Evolutionary conservation across 2,888 invertebrate species (phyloP), one percentile per base, ranked within the genome.

Genomic region (Lepidochitona cinerea): DNA sequence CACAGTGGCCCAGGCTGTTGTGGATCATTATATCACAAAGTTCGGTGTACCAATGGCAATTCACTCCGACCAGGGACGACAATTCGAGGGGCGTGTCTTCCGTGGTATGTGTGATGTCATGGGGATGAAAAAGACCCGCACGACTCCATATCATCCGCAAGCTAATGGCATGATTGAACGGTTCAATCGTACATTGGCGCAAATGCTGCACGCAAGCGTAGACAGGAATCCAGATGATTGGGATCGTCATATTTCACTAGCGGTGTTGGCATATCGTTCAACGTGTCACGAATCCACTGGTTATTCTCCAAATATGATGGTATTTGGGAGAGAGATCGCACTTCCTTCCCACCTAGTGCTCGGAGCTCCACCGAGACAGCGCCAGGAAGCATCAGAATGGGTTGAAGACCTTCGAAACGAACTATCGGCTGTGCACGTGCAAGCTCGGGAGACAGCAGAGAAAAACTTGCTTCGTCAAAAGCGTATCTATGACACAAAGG

Each of bases 91-190:
- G 7, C 68, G 72, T 23, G 12, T 80, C 3, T 73, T 79, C 26
- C 49, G 54, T 64, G 73, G 71, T 29, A 67, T 77, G 18, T 74
- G 73, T 37, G 26, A 64, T 32, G 26, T 75, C 4, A 37, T 80
- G 36, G 75, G 71, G 9, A 77, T 77, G 2, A 66, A 74, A n/a
- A 76, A 79, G 64, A 75, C 75, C 1, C 33, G 73, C 52, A 80
- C 77, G 4, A 80, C 77, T 1, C 71, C 79, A 32, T 79, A 75
- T 36, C 73, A 72, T 53, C 75, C 76, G 14, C 71, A 79, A 37
- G 72, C 72, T 18, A 73, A 79, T 41, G 79, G 77, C 6, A 67
- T 77, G 65, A 69, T 77, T 1, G 77, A 80, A 65, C 32, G 80
- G 23, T 67, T 73, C 29, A 79, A 77, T 33, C 53, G 68, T 18